Conservation (phyloP, 2,797 vertebrate genomes). For the Hybognathus amarus region DNA sequence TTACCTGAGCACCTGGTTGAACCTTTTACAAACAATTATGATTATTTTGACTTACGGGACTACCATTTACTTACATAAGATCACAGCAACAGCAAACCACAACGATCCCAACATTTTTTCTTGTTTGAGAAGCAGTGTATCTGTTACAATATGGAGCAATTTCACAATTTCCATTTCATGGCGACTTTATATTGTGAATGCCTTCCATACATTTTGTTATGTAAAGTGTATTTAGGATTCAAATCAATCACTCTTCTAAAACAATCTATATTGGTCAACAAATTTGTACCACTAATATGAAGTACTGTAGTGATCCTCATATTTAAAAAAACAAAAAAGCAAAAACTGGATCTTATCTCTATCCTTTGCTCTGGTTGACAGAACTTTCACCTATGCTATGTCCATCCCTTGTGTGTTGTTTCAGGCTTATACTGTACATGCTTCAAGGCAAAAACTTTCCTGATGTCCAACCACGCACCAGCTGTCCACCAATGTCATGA, state of each 20-base stretch:
- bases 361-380: background rate
- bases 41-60: background rate
- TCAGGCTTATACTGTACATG: constrained; percentile 2
- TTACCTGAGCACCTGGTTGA: too few species aligned
- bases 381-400: constrained; percentile 5
- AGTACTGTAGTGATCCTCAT: background rate
- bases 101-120: background rate
- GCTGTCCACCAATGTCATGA: constrained; percentile 29
- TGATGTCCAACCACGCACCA: constrained; percentile 32
- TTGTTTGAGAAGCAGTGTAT: background rate
- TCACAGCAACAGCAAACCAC: background rate
- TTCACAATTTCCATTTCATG: background rate
- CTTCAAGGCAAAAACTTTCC: background rate
- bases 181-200: background rate
- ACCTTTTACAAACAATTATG: background rate
- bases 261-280: background rate
- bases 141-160: background rate
- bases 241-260: background rate
- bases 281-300: background rate
- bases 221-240: background rate
- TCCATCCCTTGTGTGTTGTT: constrained; percentile 16
- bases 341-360: background rate
- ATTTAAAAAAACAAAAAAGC: background rate
- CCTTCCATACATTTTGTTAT: background rate
- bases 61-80: background rate